Conservation (phyloP, 2,888 invertebrate species). For the Aphodius sticticus region DNA sequence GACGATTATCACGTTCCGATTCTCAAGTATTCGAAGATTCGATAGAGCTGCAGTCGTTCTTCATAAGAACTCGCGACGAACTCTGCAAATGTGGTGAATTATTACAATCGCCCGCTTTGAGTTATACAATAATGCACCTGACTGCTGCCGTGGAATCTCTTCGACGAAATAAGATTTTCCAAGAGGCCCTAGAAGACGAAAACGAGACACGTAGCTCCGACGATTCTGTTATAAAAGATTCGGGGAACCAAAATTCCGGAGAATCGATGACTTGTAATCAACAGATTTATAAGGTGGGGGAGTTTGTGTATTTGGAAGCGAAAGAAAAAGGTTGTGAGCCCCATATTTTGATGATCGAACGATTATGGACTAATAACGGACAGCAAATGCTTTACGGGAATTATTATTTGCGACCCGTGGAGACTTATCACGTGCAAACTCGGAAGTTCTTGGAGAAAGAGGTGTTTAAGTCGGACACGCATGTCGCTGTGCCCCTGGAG, state of each 20-base stretch:
- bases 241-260: slow-evolving; percentile 53
- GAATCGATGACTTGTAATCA: slow-evolving; percentile 78
- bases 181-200: slow-evolving; percentile 83
- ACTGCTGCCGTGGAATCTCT: slow-evolving; percentile 77
- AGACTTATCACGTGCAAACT: slow-evolving; percentile 95
- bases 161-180: slow-evolving; percentile 77
- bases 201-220: slow-evolving; percentile 66
- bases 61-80: slow-evolving; percentile 78
- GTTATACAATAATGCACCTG: slow-evolving; percentile 80
- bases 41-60: slow-evolving; percentile 90
- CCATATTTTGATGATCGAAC: slow-evolving; percentile 86
- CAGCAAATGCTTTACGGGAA: slow-evolving; percentile 92
- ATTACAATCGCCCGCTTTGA: slow-evolving; percentile 86
- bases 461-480: slow-evolving; percentile 93
- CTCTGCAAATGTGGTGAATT: slow-evolving; percentile 79
- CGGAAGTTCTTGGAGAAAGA: slow-evolving; percentile 92
- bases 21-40: slow-evolving; percentile 97
- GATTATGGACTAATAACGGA: slow-evolving; percentile 85
- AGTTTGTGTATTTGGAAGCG: slow-evolving; percentile 89
- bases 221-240: slow-evolving; percentile 55
- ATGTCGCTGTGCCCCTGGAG: slow-evolving; percentile 83
- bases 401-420: slow-evolving; percentile 89
- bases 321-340: slow-evolving; percentile 72
- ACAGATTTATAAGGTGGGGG: slow-evolving; percentile 81
- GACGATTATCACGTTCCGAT: slow-evolving; percentile 88